Base-by-base conservation (phyloP, 2,888 invertebrate genomes). In the Amaurobius ferox region DNA sequence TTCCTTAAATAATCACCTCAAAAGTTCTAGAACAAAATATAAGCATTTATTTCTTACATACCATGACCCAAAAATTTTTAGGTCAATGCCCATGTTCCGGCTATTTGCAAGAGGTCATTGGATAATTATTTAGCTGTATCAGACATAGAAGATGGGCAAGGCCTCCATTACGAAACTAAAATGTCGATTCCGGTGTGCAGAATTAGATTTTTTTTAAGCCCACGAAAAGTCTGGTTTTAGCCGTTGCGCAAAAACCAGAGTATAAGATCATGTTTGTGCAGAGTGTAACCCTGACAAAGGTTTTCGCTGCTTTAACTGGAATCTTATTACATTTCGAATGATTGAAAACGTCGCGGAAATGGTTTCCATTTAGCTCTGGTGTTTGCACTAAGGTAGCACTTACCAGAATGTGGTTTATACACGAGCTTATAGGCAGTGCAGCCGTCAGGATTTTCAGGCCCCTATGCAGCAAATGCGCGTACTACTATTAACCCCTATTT, bases 51-150 rank as follows among this genome's bases (percentile, higher is more conserved):
- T 55, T 55, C 19, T 55, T 55, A 6, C 23, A 23, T 16, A 23
- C 55, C 55, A 55, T 55, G 55, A 55, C 55, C 55, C 23, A 55
- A 55, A 23, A 23, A 19, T 55, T 23, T 55, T 23, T 55, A 55
- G 55, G 55, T 55, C 55, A 55, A 55, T 55, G 55, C 23, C 23
- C 23, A 55, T 23, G 23, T 23, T 55, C 3, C 19, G 19, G 23
- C 1, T 55, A 55, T 55, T 23, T 55, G 19, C 23, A 23, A 23
- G 5, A 55, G 55, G 55, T 55, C 55, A 55, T 6, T 55, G 55
- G 23, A 23, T 55, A 55, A 55, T 55, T 55, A 55, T 55, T 23
- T 23, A 23, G 3, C 55, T 23, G 23, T 55, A 19, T 55, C 1
- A 55, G 1, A 55, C 13, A 23, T 16, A 16, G 16, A 55, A 23